Conservation (phyloP, 2,888 invertebrate genomes). For the Eristalis intricaria region DNA sequence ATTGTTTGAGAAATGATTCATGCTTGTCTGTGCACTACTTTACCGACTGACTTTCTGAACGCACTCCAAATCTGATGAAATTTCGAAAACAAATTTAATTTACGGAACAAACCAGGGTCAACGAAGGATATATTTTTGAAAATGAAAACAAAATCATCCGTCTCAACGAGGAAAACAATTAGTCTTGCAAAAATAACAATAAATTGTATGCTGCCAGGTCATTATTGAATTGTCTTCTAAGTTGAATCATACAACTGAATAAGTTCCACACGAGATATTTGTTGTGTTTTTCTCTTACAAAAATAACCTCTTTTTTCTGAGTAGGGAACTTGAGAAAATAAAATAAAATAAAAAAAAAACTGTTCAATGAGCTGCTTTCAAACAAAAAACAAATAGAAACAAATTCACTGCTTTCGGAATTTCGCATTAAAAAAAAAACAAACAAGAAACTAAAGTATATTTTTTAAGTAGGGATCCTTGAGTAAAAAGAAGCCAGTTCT, state of each 20-base stretch:
- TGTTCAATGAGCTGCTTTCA: slow-evolving; percentile 50
- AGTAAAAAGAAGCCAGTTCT: not conserved
- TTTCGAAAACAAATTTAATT: not conserved
- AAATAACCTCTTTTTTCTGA: not conserved
- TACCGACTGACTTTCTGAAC: slow-evolving; percentile 13
- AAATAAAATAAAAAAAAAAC: slow-evolving; percentile 13
- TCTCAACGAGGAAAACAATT: slow-evolving; percentile 28
- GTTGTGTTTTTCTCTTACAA: too few species aligned
- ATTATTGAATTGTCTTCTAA: slow-evolving; percentile 9
- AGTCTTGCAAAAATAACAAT: slow-evolving; percentile 30
- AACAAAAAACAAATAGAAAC: slow-evolving; percentile 10
- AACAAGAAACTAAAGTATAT: slow-evolving; percentile 9
- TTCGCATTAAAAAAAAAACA: slow-evolving; percentile 28
- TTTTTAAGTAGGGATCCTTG: not conserved
- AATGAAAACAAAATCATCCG: slow-evolving; percentile 27
- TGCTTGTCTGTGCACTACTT: not conserved
- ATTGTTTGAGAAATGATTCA: not conserved
- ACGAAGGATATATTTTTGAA: slow-evolving; percentile 1
- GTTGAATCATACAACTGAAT: slow-evolving; percentile 13
- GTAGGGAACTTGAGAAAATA: not conserved
- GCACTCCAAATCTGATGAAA: not conserved
- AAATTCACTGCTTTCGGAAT: slow-evolving; percentile 51
- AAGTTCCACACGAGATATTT: slow-evolving; percentile 29
- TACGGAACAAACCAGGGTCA: slow-evolving; percentile 15
- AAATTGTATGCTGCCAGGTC: slow-evolving; percentile 60